These are phyloP conservation scores for Cerastoderma edule DNA, from an alignment of 2,888 invertebrate species.

Conservation along the genomic window DNA sequence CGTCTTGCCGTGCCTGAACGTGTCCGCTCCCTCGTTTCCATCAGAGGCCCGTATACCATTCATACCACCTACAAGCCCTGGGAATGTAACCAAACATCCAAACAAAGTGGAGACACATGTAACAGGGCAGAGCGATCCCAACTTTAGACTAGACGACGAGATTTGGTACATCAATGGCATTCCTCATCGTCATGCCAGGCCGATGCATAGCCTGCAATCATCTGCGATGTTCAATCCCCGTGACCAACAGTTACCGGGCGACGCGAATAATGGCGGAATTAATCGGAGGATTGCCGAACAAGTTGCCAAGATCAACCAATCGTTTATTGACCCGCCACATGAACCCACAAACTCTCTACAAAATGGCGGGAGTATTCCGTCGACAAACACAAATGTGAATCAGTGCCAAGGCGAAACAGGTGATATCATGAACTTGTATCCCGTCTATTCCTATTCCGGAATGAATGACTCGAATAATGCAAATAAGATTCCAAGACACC, in stretches of 20 bases:
- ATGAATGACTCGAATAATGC: neutral
- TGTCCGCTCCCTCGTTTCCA: neutral
- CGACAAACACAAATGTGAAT: neutral
- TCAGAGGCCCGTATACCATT: neutral
- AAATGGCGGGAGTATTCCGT: neutral
- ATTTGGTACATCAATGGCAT: conserved; percentile 53
- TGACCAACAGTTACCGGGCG: neutral
- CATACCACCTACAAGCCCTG: neutral
- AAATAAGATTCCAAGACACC: neutral
- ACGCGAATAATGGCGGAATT: neutral
- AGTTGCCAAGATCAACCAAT: conserved; percentile 5
- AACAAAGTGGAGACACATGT: neutral
- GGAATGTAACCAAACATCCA: neutral
- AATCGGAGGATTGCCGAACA: conserved; percentile 16
- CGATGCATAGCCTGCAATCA: conserved; percentile 1
- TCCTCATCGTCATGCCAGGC: conserved; percentile 39
- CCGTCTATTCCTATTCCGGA: neutral
- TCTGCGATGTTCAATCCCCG: neutral
- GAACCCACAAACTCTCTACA: neutral
- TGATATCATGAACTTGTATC: neutral
- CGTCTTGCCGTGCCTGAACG: neutral
- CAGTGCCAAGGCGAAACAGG: neutral
- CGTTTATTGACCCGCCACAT: neutral
- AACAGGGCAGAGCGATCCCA: conserved; percentile 4
- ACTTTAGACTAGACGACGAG: conserved; percentile 39